phyloP scores from a whole-genome alignment of 2,113 vertebrate species.

The Callipepla squamata region DNA sequence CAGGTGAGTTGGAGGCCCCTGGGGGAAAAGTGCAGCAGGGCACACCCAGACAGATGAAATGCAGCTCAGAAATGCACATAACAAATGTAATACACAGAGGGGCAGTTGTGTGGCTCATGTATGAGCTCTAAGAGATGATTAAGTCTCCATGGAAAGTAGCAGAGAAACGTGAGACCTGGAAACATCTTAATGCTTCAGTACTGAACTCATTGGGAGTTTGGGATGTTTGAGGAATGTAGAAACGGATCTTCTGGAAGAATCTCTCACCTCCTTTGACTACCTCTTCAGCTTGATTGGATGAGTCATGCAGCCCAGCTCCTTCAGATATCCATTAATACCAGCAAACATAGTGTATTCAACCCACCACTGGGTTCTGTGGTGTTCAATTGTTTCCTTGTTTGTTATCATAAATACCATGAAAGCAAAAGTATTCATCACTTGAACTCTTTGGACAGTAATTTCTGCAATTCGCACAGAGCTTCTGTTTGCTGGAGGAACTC shows the following conservation, averaged over 20 bases:
- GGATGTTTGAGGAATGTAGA: slow-evolving; percentile 8
- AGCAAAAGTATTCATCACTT: neutral
- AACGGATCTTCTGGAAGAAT: neutral
- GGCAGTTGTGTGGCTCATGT: neutral
- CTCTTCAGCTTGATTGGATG: slow-evolving; percentile 1
- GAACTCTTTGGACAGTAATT: neutral
- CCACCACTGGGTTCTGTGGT: neutral
- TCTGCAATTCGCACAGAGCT: neutral
- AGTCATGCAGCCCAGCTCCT: neutral
- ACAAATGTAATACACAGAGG: neutral
- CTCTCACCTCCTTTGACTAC: slow-evolving; percentile 14
- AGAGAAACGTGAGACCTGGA: neutral
- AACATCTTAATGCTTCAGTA: slow-evolving; percentile 7
- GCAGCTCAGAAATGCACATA: neutral
- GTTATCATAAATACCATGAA: slow-evolving; percentile 11
- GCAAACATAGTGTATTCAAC: neutral
- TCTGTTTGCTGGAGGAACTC: neutral
- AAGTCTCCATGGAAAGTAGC: neutral
- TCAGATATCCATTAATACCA: slow-evolving; percentile 3
- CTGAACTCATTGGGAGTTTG: neutral
- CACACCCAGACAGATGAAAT: neutral
- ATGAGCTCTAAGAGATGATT: neutral
- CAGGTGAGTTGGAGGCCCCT: neutral
- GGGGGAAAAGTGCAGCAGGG: neutral
- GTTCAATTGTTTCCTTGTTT: neutral